Evolutionary conservation across 2,113 vertebrate species (phyloP), one percentile per base, ranked within the genome.

Genomic region (Centrocercus urophasianus): DNA sequence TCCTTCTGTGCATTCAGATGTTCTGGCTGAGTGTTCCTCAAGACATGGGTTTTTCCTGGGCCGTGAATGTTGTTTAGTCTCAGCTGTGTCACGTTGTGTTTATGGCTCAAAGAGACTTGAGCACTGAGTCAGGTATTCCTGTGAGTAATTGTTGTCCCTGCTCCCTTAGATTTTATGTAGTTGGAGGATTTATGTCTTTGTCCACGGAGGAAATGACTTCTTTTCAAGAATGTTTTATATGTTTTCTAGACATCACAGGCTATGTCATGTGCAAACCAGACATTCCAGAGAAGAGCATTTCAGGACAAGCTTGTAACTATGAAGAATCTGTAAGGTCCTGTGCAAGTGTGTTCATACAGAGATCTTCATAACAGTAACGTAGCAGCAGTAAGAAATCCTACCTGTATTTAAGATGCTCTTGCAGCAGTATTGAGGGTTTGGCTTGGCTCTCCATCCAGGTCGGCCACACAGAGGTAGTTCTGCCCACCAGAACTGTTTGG

Each of bases 391-490:
- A 69, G 50, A 67, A 93, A 57, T 69, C 54, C 54, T 30, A 4
- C 0, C 40, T 56, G 11, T 10, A 4, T 12, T 28, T 3, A 6
- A 38, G 38, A 5, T 9, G 52, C 79, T 40, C 66, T 32, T 56
- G 24, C 28, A 8, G n/a, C 13, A 12, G 1, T 7, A 1, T 56
- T 60, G 60, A 38, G 61, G 15, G 20, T 7, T 78, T 59, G 65
- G 56, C 61, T 70, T 60, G 75, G 47, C 20, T 7, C 22, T 66
- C 15, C 40, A 6, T 22, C 72, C 20, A 10, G n/a, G 24, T n/a
- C 5, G 22, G 12, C 43, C 74, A 34, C 3, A 8, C 0, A 1
- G 52, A 3, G 38, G 36, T 28, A 38, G 13, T 61, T 72, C 42
- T 74, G 45, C 69, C 65, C 40, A 67, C 7, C 32, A 52, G 36